Percentiles rank a stretch among this genome's conserved stretches.
Evolutionary conservation across 1,140 invertebrate genomes (phyloP).

Genomic region (Homarus americanus): DNA sequence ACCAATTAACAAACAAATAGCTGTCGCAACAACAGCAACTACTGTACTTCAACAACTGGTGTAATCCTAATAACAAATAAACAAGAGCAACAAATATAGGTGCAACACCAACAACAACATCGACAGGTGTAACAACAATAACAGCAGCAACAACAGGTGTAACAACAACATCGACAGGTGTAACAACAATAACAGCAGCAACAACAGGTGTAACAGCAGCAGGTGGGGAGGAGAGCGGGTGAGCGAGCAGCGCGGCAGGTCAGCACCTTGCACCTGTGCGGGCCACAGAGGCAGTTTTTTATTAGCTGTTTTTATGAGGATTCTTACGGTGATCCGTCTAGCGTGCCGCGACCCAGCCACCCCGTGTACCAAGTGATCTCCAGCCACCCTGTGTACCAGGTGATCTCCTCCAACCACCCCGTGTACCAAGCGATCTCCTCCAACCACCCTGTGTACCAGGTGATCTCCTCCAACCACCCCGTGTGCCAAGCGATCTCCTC

Average conservation of each 20-base stretch:
- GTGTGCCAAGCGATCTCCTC: too few relatives aligned
- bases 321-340: conserved; percentile 54
- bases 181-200: too few relatives aligned
- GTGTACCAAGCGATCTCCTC: background rate
- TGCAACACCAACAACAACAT: background rate
- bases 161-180: background rate
- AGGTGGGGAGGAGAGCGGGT: background rate
- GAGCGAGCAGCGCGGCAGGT: background rate
- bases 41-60: too few relatives aligned
- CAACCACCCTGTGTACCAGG: background rate
- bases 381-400: background rate
- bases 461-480: background rate
- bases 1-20: too few relatives aligned
- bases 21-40: too few relatives aligned
- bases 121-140: background rate
- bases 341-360: conserved; percentile 5
- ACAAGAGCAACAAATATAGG: too few relatives aligned
- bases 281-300: conserved; percentile 27
- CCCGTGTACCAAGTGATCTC: background rate
- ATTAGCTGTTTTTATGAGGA: conserved; percentile 30
- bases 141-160: background rate
- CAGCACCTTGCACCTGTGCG: conserved; percentile 46
- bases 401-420: background rate
- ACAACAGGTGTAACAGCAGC: conserved; percentile 11
- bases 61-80: too few relatives aligned